phyloP scores from a whole-genome alignment of 1,140 invertebrate genomes.

The Meloidogyne hapla region DNA sequence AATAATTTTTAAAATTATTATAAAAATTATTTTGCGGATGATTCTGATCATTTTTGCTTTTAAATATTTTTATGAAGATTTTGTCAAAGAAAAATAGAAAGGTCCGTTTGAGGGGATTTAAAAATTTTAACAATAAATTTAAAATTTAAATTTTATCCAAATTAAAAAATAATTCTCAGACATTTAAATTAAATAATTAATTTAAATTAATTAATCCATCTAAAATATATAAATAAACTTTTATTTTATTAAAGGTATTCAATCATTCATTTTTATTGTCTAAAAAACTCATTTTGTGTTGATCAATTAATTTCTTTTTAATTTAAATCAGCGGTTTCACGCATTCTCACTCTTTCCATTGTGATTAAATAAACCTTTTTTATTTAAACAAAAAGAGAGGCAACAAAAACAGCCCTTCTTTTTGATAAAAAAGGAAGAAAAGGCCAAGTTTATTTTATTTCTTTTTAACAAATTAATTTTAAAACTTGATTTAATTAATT shows the following conservation, averaged over 20 bases:
- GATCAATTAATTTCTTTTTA: not conserved
- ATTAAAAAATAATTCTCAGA: no score
- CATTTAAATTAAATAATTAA: no score
- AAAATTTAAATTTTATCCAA: no score
- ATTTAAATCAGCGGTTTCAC: slow-evolving; percentile 5
- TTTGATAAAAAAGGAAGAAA: not conserved
- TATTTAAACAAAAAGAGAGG: not conserved
- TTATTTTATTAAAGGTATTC: not conserved
- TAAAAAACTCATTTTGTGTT: not conserved
- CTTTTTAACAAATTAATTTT: not conserved
- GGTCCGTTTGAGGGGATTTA: no score
- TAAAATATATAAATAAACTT: no score
- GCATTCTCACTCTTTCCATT: not conserved
- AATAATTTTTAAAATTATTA: no score
- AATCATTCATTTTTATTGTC: not conserved
- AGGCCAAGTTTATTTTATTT: not conserved
- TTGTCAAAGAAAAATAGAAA: no score
- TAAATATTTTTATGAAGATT: no score
- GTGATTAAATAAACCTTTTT: not conserved
- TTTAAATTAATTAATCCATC: no score
- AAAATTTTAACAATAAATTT: no score
- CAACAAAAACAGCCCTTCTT: not conserved
- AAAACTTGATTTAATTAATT: slow-evolving; percentile 4
- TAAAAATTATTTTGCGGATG: no score
- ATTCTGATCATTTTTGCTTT: no score